A percentile compares a stretch with the other conserved stretches of the same genome.
These are phyloP conservation scores for Sphaeridia pumilis DNA, from an alignment of 2,888 invertebrate genomes.

Conservation along the genomic window DNA sequence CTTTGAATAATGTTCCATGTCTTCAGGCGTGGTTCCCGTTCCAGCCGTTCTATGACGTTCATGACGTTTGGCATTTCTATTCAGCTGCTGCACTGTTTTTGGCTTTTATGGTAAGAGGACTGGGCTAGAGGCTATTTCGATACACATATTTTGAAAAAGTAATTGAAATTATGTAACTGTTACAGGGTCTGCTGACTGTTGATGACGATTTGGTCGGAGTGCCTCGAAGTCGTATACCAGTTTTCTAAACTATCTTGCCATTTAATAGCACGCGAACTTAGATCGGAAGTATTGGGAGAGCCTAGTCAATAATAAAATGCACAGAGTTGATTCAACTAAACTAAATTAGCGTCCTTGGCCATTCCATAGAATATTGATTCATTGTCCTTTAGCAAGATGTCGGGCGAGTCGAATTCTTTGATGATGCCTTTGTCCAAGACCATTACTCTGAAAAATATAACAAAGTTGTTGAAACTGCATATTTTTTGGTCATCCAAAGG, in stretches of 20 bases:
- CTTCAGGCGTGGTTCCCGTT: slow-evolving; percentile 28
- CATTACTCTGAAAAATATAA: slow-evolving; percentile 1
- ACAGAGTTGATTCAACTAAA: neutral
- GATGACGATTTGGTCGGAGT: slow-evolving; percentile 32
- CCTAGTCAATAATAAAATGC: neutral
- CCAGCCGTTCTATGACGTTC: slow-evolving; percentile 25
- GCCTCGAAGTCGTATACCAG: slow-evolving; percentile 26
- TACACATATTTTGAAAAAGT: too few relatives aligned
- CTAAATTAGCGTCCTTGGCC: too few relatives aligned
- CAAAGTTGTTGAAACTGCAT: neutral
- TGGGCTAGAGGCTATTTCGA: too few relatives aligned
- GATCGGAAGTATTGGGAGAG: too few relatives aligned
- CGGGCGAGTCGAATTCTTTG: neutral
- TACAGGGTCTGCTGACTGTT: slow-evolving; percentile 29
- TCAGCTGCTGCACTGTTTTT: slow-evolving; percentile 43
- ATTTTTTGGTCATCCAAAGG: neutral
- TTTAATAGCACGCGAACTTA: too few relatives aligned
- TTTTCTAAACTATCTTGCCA: slow-evolving; percentile 27
- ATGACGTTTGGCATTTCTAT: slow-evolving; percentile 43
- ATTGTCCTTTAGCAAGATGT: neutral
- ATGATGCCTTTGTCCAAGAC: slow-evolving; percentile 5
- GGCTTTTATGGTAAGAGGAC: slow-evolving; percentile 41
- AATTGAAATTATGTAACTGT: neutral
- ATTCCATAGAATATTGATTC: neutral
- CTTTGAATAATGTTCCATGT: slow-evolving; percentile 29